These are phyloP conservation scores for Coboldia fuscipes DNA, from an alignment of 1,140 invertebrate species.

Conservation along the genomic window DNA sequence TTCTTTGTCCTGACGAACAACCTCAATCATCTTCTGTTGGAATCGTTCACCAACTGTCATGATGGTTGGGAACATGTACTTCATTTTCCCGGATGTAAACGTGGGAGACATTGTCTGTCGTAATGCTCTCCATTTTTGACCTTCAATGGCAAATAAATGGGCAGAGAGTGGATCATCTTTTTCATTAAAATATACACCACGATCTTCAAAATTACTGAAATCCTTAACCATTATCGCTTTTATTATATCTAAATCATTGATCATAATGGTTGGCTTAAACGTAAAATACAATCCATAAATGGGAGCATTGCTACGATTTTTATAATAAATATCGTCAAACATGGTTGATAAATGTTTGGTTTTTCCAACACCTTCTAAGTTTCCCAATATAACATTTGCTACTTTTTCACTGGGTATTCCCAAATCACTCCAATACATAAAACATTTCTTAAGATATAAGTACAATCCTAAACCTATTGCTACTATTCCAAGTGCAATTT, in stretches of 20 bases:
- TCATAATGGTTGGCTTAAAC: constrained; percentile 22
- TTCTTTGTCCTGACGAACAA: neutral
- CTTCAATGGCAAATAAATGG: constrained; percentile 25
- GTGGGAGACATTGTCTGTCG: constrained; percentile 26
- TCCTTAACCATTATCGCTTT: constrained; percentile 24
- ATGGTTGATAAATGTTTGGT: constrained; percentile 6
- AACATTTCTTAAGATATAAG: too few relatives aligned
- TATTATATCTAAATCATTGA: constrained; percentile 24
- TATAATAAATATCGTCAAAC: neutral
- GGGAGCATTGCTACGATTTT: neutral
- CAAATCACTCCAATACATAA: constrained; percentile 7
- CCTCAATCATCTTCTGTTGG: constrained; percentile 1
- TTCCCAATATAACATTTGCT: constrained; percentile 6
- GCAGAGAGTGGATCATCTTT: constrained; percentile 25
- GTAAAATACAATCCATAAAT: constrained; percentile 11
- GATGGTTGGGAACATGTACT: constrained; percentile 21
- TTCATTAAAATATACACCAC: constrained; percentile 22
- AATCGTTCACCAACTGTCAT: constrained; percentile 2
- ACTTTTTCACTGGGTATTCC: constrained; percentile 6
- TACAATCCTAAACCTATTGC: too few relatives aligned
- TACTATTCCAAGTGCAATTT: too few relatives aligned
- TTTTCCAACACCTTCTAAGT: constrained; percentile 6
- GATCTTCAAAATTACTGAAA: constrained; percentile 24
- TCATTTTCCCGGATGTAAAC: constrained; percentile 28
- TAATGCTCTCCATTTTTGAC: constrained; percentile 27